Conservation (phyloP, 2,797 vertebrate genomes). For the Sebastes paucispinis region DNA sequence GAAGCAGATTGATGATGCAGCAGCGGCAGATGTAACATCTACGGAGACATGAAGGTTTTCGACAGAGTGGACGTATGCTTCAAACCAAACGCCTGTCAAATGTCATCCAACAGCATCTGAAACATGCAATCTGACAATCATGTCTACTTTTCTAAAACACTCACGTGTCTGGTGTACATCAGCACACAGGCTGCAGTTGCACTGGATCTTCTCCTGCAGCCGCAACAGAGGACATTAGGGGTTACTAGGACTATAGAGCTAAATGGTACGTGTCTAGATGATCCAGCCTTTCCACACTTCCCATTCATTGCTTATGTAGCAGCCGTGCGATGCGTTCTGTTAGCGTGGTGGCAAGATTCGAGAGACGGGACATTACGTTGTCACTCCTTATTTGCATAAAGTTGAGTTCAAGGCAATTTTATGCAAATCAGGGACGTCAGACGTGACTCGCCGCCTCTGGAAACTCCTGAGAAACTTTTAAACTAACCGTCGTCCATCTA, state of each 20-base stretch:
- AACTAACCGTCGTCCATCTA: too few relatives aligned
- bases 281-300: too few relatives aligned
- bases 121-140: background rate
- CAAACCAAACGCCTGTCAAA: constrained; percentile 6
- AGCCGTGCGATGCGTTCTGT: too few relatives aligned
- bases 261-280: too few relatives aligned
- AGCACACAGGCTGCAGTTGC: background rate
- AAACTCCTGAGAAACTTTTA: too few relatives aligned
- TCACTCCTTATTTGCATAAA: fast-evolving
- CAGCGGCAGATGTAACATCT: constrained; percentile 4
- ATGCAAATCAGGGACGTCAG: too few relatives aligned
- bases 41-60: background rate
- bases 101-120: background rate
- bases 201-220: background rate
- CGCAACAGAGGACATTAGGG: background rate
- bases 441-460: too few relatives aligned
- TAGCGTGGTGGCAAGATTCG: too few relatives aligned
- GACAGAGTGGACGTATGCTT: background rate
- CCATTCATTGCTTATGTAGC: too few relatives aligned
- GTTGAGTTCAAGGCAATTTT: too few relatives aligned
- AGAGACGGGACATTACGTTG: too few relatives aligned
- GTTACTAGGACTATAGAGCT: fast-evolving
- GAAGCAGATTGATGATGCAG: background rate
- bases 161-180: background rate
- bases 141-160: background rate